Conservation (phyloP, 2,888 invertebrate species). For the Shargacucullia verbasci region DNA sequence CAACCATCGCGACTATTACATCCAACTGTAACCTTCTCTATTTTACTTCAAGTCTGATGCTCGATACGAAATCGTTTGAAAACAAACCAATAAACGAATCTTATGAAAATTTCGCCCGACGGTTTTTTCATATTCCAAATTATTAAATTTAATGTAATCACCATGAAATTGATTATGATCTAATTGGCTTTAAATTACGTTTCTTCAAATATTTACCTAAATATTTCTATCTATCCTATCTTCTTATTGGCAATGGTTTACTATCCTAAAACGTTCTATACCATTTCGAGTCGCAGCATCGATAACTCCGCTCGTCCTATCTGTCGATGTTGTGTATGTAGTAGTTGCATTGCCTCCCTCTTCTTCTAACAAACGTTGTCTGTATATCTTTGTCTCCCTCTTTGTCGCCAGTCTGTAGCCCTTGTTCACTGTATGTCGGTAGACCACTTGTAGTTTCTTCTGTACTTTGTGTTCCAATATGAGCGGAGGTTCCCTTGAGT, state of each 20-base stretch:
- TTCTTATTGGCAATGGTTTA: constrained; percentile 51
- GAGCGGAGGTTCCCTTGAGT: constrained; percentile 83
- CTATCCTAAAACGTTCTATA: constrained; percentile 70
- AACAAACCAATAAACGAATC: constrained; percentile 5
- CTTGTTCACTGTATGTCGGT: constrained; percentile 81
- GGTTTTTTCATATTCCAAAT: constrained; percentile 27
- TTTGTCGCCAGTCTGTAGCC: constrained; percentile 85
- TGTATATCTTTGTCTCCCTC: constrained; percentile 80
- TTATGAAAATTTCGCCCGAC: constrained; percentile 1
- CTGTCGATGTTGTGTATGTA: constrained; percentile 88
- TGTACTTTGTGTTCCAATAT: constrained; percentile 80
- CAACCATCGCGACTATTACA: too few species aligned
- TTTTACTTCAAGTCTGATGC: not conserved
- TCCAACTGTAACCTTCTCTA: too few species aligned
- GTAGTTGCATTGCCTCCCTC: constrained; percentile 87
- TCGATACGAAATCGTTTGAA: not conserved
- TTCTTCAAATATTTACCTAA: constrained; percentile 48
- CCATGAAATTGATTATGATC: constrained; percentile 10
- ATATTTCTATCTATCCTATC: constrained; percentile 39
- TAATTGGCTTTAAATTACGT: constrained; percentile 40
- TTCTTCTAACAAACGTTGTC: constrained; percentile 81
- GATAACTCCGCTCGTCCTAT: constrained; percentile 81
- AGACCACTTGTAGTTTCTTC: constrained; percentile 88
- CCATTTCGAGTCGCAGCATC: constrained; percentile 83
- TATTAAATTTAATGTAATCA: constrained; percentile 8